These are phyloP conservation scores for Sarcophaga bullata DNA, from an alignment of 1,140 invertebrate genomes.

Conservation along the genomic window DNA sequence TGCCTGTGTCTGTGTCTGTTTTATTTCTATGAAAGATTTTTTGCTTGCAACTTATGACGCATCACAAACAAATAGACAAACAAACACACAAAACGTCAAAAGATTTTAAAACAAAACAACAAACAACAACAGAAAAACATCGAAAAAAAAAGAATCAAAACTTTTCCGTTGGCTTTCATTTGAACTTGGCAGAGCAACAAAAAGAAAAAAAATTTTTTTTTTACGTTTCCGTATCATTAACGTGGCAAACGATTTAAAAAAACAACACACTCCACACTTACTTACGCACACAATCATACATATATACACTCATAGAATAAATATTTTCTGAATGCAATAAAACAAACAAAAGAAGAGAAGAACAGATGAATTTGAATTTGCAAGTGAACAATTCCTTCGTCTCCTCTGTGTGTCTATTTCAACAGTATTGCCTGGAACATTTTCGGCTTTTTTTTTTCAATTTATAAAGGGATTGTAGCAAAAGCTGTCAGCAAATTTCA, in stretches of 20 bases:
- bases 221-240: constrained; percentile 15
- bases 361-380: neutral
- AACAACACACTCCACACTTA: neutral
- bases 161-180: constrained; percentile 5
- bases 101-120: neutral
- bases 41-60: neutral
- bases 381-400: neutral
- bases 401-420: too few species aligned
- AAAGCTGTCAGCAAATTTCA: constrained; percentile 41
- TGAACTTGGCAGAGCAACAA: neutral
- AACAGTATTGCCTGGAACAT: constrained; percentile 8
- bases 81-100: neutral
- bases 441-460: constrained; percentile 37
- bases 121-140: neutral
- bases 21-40: neutral
- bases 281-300: neutral
- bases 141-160: neutral
- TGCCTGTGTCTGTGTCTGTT: neutral
- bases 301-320: neutral
- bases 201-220: neutral
- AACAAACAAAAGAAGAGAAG: constrained; percentile 7
- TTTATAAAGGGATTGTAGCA: constrained; percentile 25
- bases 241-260: neutral
- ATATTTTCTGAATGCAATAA: neutral
- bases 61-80: neutral